Evolutionary conservation across 2,797 vertebrate genomes (phyloP), one percentile per base, ranked within the genome.

Genomic region (Dicrostonyx torquatus): DNA sequence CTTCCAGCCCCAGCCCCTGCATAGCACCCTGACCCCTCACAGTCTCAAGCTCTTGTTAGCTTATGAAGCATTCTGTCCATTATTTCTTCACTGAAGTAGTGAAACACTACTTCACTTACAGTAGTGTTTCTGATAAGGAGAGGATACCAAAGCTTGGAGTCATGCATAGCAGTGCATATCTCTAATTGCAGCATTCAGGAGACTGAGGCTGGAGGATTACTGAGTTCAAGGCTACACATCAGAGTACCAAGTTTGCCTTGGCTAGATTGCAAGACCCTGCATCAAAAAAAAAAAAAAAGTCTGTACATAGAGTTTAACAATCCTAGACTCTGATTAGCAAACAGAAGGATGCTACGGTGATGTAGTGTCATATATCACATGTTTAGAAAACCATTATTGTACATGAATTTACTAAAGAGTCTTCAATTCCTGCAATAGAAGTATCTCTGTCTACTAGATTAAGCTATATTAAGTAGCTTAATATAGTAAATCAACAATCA

Each of bases 401-500:
- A 4, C 26, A 29, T 29, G 26, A 93, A 86, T 43, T 79, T 86
- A 70, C 15, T 85, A 82, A 85, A 66, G 60, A 22, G 20, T 82
- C 83, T 96, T 92, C 62, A 88, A 82, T 22, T 87, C 37, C n/a
- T 80, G 5, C 84, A 79, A 62, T 83, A 92, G 50, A 89, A 10
- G 70, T 91, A 3, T 26, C 72, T 53, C 70, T 73, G n/a, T 70
- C n/a, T 37, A 13, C 37, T 24, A 72, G 24, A 24, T 70, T 68
- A 68, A 68, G 45, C 37, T 89, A 76, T 40, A 40, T 37, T 68
- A 68, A 68, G n/a, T 40, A 89, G 72, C 58, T 66, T 82, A 60
- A 76, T 40, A 82, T 29, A 45, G 15, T 85, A 87, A 95, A 78
- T 60, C n/a, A 89, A 37, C 91, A 87, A 64, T 90, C 91, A 94